phyloP scores from a whole-genome alignment of 2,888 invertebrate genomes.

The Rhodophaea formosa region DNA sequence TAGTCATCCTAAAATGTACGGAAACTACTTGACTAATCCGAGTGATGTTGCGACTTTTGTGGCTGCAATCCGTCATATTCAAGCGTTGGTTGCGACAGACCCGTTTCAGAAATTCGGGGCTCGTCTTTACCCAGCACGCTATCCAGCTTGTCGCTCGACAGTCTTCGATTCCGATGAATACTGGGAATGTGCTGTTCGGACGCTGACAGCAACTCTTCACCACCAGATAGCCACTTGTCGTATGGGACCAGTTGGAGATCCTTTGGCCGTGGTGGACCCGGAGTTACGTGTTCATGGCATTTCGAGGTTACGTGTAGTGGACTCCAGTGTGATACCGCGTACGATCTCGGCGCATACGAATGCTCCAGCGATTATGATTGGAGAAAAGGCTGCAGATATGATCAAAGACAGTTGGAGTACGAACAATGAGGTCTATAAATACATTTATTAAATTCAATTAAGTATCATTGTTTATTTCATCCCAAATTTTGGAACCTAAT shows the following conservation, averaged over 20 bases:
- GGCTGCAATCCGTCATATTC: constrained; percentile 82
- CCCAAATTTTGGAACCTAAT: too few relatives aligned
- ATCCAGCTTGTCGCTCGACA: constrained; percentile 74
- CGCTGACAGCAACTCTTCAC: constrained; percentile 82
- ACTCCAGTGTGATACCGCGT: constrained; percentile 85
- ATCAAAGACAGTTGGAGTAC: constrained; percentile 76
- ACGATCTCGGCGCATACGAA: constrained; percentile 85
- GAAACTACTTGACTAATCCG: constrained; percentile 88
- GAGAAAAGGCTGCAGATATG: constrained; percentile 86
- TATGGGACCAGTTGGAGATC: constrained; percentile 85
- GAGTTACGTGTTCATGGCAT: constrained; percentile 83
- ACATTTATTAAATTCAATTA: background rate
- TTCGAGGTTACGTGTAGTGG: constrained; percentile 82
- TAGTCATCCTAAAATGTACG: constrained; percentile 88
- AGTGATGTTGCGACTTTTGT: constrained; percentile 82
- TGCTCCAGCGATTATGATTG: constrained; percentile 87
- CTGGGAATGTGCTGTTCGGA: constrained; percentile 85
- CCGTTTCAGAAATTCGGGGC: constrained; percentile 82
- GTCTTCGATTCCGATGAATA: constrained; percentile 83
- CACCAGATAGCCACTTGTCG: constrained; percentile 86
- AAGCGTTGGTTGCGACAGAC: constrained; percentile 79
- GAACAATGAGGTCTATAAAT: background rate
- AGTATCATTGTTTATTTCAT: background rate
- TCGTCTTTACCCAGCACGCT: constrained; percentile 69
- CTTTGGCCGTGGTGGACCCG: constrained; percentile 83